These are phyloP conservation scores for Mustela nigripes DNA, from an alignment of 2,113 vertebrate genomes.

Conservation along the genomic window DNA sequence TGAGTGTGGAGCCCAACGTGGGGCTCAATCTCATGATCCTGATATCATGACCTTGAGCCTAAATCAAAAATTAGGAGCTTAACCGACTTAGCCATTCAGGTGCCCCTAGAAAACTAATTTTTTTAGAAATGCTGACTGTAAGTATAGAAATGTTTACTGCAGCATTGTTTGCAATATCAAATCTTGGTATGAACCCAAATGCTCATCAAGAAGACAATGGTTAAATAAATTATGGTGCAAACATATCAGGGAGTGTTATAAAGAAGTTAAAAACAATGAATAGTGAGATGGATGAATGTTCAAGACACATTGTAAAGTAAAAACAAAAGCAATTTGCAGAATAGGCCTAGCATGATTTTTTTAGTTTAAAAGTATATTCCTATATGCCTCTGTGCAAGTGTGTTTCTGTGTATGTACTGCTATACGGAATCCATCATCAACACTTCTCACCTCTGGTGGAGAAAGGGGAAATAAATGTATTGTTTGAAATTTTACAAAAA, in stretches of 20 bases:
- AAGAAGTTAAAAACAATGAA: background rate
- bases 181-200: background rate
- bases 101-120: background rate
- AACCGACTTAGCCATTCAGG: background rate
- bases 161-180: background rate
- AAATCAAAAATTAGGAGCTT: background rate
- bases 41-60: background rate
- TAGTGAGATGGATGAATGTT: background rate
- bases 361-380: conserved; percentile 7
- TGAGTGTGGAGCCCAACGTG: background rate
- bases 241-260: background rate
- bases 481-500: background rate
- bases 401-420: background rate
- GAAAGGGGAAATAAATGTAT: background rate
- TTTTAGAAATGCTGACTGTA: background rate
- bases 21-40: background rate
- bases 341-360: background rate
- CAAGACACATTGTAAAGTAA: background rate
- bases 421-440: background rate
- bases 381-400: no score
- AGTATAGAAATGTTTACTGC: background rate
- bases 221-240: background rate
- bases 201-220: background rate
- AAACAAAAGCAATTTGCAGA: conserved; percentile 23
- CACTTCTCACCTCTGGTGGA: background rate